Evolutionary conservation across 2,888 invertebrate species (phyloP).

Genomic region (Acanthosoma haemorrhoidale): DNA sequence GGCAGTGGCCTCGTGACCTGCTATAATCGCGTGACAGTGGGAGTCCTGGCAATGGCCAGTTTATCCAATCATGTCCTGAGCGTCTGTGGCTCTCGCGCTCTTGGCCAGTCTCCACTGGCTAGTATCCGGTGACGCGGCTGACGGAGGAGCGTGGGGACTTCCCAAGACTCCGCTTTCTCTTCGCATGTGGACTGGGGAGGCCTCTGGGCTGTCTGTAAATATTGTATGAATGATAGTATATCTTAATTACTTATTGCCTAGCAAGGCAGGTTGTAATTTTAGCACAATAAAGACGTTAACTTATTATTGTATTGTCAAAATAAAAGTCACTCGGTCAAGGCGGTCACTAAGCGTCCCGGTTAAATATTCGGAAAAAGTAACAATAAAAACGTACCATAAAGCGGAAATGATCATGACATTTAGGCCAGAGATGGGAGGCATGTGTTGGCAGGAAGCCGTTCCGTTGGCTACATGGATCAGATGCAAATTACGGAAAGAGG

Average conservation of each 20-base stretch:
- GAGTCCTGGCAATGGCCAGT: too few relatives aligned
- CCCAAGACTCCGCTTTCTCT: too few relatives aligned
- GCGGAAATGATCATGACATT: neutral
- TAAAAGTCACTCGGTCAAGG: neutral
- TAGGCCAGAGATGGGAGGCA: neutral
- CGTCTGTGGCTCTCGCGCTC: too few relatives aligned
- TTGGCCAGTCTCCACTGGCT: too few relatives aligned
- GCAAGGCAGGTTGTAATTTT: neutral
- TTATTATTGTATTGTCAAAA: neutral
- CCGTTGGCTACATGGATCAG: neutral
- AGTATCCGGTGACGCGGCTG: too few relatives aligned
- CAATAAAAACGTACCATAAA: too few relatives aligned
- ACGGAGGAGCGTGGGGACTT: too few relatives aligned
- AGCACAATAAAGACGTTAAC: neutral
- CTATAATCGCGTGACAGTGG: too few relatives aligned
- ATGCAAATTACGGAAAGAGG: neutral
- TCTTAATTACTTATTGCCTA: neutral
- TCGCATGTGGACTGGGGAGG: too few relatives aligned
- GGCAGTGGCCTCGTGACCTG: too few relatives aligned
- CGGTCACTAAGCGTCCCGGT: neutral
- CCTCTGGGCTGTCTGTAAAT: too few relatives aligned
- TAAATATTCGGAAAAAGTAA: neutral
- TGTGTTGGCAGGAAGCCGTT: neutral
- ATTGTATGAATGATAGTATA: neutral
- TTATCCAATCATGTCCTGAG: too few relatives aligned